These are phyloP conservation scores for Bombus turneri DNA, from an alignment of 1,140 invertebrate genomes.

Conservation along the genomic window DNA sequence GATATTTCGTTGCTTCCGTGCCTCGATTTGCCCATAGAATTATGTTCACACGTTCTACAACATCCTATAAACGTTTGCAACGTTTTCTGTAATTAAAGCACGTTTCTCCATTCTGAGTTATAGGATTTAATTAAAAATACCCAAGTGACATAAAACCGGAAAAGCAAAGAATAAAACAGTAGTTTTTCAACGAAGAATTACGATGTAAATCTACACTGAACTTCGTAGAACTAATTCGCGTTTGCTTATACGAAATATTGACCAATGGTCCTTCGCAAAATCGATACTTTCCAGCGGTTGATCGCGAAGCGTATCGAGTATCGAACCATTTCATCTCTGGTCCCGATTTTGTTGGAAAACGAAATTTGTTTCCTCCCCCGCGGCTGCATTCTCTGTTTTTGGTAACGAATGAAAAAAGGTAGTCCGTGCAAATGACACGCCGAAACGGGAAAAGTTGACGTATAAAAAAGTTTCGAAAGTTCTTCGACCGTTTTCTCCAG, in stretches of 20 bases:
- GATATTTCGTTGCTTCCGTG: no score
- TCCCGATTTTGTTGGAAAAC: not conserved
- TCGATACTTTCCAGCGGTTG: not conserved
- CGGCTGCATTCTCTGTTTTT: not conserved
- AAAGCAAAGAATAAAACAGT: not conserved
- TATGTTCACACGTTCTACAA: not conserved
- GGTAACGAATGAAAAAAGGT: not conserved
- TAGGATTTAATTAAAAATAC: not conserved
- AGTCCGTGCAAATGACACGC: slow-evolving; percentile 14
- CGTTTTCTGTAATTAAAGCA: not conserved
- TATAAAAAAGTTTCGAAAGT: slow-evolving; percentile 31
- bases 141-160: not conserved
- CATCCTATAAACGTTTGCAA: not conserved
- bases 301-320: not conserved
- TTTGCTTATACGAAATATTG: not conserved
- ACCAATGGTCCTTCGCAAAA: not conserved
- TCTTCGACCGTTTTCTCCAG: slow-evolving; percentile 10
- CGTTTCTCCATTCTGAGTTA: not conserved
- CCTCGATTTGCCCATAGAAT: not conserved
- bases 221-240: not conserved
- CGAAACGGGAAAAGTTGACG: slow-evolving; percentile 47
- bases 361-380: not conserved
- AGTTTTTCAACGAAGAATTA: not conserved
- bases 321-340: not conserved
- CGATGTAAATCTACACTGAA: not conserved